Conservation (phyloP, 1,140 invertebrate genomes). For the Philopotamus ludificatus region DNA sequence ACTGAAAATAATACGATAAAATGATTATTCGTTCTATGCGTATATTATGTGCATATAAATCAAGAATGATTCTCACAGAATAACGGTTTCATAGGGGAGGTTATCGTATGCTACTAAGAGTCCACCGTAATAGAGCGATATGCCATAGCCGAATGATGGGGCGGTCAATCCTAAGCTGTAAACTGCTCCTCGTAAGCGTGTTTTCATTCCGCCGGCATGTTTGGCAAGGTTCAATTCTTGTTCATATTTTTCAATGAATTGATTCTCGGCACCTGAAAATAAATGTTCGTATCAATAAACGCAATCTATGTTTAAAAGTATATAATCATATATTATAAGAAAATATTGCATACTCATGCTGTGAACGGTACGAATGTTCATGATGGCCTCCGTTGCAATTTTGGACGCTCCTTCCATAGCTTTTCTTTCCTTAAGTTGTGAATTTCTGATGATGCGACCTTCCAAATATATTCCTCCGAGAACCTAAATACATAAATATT, state of each 20-base stretch:
- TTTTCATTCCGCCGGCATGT: slow-evolving; percentile 57
- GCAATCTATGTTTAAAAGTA: no score
- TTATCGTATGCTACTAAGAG: slow-evolving; percentile 64
- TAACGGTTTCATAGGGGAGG: slow-evolving; percentile 67
- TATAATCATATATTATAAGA: background rate
- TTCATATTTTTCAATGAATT: slow-evolving; percentile 58
- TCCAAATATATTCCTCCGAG: slow-evolving; percentile 53
- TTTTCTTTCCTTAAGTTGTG: slow-evolving; percentile 57
- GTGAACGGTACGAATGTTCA: slow-evolving; percentile 77
- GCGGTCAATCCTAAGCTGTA: slow-evolving; percentile 71
- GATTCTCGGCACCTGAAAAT: slow-evolving; percentile 53
- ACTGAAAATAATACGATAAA: slow-evolving; percentile 54
- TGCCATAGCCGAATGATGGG: slow-evolving; percentile 73
- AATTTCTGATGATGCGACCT: slow-evolving; percentile 47
- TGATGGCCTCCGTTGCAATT: slow-evolving; percentile 74
- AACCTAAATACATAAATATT: slow-evolving; percentile 44
- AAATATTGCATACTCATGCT: slow-evolving; percentile 62
- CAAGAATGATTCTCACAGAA: slow-evolving; percentile 58
- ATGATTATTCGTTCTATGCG: no score
- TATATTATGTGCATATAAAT: background rate
- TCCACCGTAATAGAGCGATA: slow-evolving; percentile 71
- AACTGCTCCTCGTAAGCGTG: slow-evolving; percentile 65
- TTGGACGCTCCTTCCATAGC: slow-evolving; percentile 66
- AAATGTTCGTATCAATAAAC: no score
- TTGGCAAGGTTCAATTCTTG: slow-evolving; percentile 54